Evolutionary conservation across 1,140 invertebrate species (phyloP), one percentile per base, ranked within the genome.

Genomic region (Psilanteris sp.): DNA sequence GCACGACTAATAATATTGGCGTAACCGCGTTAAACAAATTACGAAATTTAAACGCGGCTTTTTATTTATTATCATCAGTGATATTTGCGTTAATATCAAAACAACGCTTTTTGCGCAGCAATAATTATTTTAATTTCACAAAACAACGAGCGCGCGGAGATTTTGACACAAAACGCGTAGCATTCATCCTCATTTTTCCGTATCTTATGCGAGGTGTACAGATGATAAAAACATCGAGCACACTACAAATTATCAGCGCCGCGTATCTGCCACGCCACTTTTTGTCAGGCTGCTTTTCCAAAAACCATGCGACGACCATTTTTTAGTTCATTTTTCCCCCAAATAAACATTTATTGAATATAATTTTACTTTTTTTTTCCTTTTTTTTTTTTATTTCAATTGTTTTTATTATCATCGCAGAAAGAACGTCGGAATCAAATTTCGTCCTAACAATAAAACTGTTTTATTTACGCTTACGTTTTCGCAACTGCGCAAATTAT

Each of bases 151-250:
- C 24, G 11, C 7, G 11, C 26, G 6, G 1, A 16, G 26, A 7
- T 26, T 20, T 4, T 26, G 11, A n/a, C 5, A 5, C 7, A 46
- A 39, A 59, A 26, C 16, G 10, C 55, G 22, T 37, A 29, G 39
- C 43, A 48, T 62, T 52, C 9, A 44, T 36, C 8, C 32, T 39
- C 39, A 22, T 55, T 48, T 37, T 29, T 32, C 16, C 41, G 6
- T 67, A 67, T 55, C 50, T 67, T 67, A 55, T 15, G 36, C 37
- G 46, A 43, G 37, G 29, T 32, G 46, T 43, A 31, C 46, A 54
- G 55, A 66, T 66, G 48, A 54, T 66, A 67, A 44, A 62, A 66
- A 46, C 48, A 55, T 32, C 34, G 26, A 20, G 24, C 44, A 15
- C 24, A 31, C 26, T 15, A 26, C 41, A 31, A 52, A 41, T 64